phyloP scores from a whole-genome alignment of 2,888 invertebrate genomes.

The Orthonychiurus folsomi region DNA sequence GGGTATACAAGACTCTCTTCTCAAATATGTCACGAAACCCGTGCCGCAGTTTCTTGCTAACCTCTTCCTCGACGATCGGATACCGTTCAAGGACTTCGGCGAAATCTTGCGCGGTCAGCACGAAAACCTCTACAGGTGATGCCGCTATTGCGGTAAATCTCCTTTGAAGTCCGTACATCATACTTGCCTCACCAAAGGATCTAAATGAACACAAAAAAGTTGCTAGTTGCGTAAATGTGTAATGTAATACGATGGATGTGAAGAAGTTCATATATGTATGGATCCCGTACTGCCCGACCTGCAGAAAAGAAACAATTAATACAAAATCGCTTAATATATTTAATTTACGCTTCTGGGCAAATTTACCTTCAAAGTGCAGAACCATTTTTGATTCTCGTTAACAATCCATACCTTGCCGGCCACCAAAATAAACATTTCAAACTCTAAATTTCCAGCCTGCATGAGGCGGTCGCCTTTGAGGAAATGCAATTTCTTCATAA shows the following conservation, averaged over 20 bases:
- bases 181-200: conserved; percentile 29
- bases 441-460: conserved; percentile 32
- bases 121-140: conserved; percentile 27
- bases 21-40: neutral
- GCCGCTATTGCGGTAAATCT: conserved; percentile 30
- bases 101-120: conserved; percentile 27
- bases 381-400: conserved; percentile 23
- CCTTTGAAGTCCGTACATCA: conserved; percentile 21
- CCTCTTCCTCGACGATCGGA: conserved; percentile 19
- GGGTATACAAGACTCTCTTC: no score
- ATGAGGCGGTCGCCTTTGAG: conserved; percentile 29
- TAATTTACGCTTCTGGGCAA: conserved; percentile 31
- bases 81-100: conserved; percentile 25
- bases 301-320: no score
- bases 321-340: neutral
- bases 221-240: no score
- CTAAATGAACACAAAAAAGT: conserved; percentile 9
- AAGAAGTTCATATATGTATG: no score
- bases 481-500: conserved; percentile 26
- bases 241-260: no score
- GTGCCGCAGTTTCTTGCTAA: conserved; percentile 15
- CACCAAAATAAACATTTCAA: conserved; percentile 33
- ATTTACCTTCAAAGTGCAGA: conserved; percentile 29
- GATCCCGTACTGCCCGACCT: no score
- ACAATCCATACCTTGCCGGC: conserved; percentile 35